Evolutionary conservation across 2,797 vertebrate genomes (phyloP).

Genomic region (Lates japonicus): DNA sequence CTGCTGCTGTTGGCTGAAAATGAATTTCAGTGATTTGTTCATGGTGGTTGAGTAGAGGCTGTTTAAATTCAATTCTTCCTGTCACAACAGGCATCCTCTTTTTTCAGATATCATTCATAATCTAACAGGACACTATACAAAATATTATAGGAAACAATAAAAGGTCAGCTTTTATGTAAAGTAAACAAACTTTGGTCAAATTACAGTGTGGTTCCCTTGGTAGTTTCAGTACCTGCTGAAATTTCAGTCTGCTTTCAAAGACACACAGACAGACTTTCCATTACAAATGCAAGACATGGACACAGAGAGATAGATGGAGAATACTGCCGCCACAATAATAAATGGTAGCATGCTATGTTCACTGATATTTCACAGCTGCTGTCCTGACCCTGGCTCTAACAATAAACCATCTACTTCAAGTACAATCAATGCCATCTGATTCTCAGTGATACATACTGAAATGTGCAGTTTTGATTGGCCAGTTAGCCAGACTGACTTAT

Average conservation of each 20-base stretch:
- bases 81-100: not conserved
- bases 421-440: not conserved
- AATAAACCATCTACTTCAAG: slow-evolving; percentile 11
- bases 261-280: not conserved
- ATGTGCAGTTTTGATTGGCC: not conserved
- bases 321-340: slow-evolving; percentile 18
- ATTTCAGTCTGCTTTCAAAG: not conserved
- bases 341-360: not conserved
- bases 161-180: not conserved
- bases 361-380: slow-evolving; percentile 21
- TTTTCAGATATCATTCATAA: not conserved
- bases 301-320: slow-evolving; percentile 15
- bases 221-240: not conserved
- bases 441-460: not conserved
- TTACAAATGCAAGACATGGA: slow-evolving; percentile 18
- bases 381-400: not conserved
- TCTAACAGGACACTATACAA: too few relatives aligned
- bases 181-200: not conserved
- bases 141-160: not conserved
- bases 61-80: not conserved
- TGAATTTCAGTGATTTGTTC: not conserved
- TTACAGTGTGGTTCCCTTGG: not conserved
- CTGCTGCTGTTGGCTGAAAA: not conserved
- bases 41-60: not conserved
- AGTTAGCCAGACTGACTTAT: not conserved